Percentiles rank a stretch among this genome's conserved stretches.
Evolutionary conservation across 1,140 invertebrate species (phyloP).

Genomic region (Anagrus nilaparvatae): DNA sequence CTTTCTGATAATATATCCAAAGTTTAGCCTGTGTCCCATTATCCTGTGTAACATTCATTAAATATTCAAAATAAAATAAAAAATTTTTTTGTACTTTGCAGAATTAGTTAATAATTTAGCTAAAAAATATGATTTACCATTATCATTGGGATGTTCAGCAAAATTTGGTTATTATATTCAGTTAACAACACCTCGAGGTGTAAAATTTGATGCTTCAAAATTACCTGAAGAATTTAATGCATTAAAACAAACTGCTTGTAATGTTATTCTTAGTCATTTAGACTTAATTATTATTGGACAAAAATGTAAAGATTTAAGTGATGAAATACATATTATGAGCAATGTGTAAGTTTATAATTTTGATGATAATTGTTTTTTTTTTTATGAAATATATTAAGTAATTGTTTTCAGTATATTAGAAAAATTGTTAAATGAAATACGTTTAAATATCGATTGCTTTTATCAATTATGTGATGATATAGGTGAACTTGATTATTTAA

Average conservation of each 20-base stretch:
- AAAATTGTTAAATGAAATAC: constrained; percentile 49
- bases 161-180: constrained; percentile 69
- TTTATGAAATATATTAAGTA: too few relatives aligned
- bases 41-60: too few relatives aligned
- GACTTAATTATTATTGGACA: constrained; percentile 59
- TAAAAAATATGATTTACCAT: constrained; percentile 51
- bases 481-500: constrained; percentile 67
- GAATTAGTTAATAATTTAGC: constrained; percentile 52
- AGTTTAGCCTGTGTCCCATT: too few relatives aligned
- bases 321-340: constrained; percentile 71
- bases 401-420: constrained; percentile 47
- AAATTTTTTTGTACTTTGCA: constrained; percentile 24
- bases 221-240: constrained; percentile 59
- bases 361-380: constrained; percentile 12
- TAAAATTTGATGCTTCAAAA: constrained; percentile 43
- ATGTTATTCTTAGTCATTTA: constrained; percentile 67
- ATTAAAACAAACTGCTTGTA: constrained; percentile 47
- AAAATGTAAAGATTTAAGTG: constrained; percentile 59
- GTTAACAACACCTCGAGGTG: constrained; percentile 40
- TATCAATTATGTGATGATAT: constrained; percentile 73
- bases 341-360: constrained; percentile 56
- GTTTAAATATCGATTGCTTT: constrained; percentile 59
- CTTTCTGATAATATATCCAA: too few relatives aligned
- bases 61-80: too few relatives aligned
- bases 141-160: constrained; percentile 55